Base-by-base conservation (phyloP, 2,888 invertebrate species). In the Myopa tessellatipennis region DNA sequence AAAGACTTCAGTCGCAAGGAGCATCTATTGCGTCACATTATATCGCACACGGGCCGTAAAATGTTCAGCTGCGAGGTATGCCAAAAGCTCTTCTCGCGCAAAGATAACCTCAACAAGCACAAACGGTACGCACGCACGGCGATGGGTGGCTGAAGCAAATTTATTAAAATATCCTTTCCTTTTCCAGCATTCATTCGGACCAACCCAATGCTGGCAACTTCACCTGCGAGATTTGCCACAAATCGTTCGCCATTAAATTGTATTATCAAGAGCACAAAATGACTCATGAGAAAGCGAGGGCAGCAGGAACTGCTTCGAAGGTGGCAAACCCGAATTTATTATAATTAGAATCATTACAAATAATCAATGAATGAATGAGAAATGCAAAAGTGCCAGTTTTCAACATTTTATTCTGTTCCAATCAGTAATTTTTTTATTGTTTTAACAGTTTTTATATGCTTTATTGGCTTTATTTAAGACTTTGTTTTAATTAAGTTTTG, bases 1-100 rank as follows among this genome's bases (percentile, higher is more conserved):
- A 93, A 93, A 83, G 91, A 92, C 0, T 94, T 93, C 84, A 92
- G 92, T 83, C 90, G 93, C 3, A 93, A 94, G 82, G 93, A 94
- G 84, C 94, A 94, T 85, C 85, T 94, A 72, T 90, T 93, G 76
- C 90, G 93, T 4, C 94, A 94, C 85, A 90, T 92, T 78, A 91
- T 93, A 0, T 92, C 93, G 3, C 93, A 94, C 83, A 92, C 93
- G 0, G 93, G 93, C 1, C 91, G 92, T 82, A 93, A 93, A 83
- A 92, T 92, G 90, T 93, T 92, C 83, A 91, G 90, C 69, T 93
- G 93, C 84, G 92, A 92, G 78, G 88, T 91, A 74, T 92, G 92
- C 82, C 90, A 91, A 26, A 92, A 92, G 80, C 90, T 91, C 55
- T 92, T 92, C 80, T 90, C 90, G 0, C 86, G 89, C 10, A 90